Base-by-base conservation (phyloP, 2,888 invertebrate species). In the Lepeophtheirus nordmannii region DNA sequence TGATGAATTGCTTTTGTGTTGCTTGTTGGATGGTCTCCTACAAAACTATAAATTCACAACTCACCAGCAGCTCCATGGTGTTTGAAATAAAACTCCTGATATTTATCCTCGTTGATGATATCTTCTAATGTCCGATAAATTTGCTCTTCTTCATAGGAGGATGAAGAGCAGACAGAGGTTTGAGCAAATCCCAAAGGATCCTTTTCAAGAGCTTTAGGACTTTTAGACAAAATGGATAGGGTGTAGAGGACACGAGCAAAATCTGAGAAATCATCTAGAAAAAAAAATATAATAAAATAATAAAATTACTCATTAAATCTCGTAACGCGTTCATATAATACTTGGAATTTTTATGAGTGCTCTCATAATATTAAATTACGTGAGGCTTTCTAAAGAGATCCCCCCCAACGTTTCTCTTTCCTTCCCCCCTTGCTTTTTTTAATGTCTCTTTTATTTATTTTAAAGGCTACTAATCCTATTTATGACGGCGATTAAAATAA, bases 171-270 rank as follows among this genome's bases (percentile, higher is more conserved):
- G 53, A 46, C 53, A 22, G 70, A 69, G 61, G 66, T 68, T 57
- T 71, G 72, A 58, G 71, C 72, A 67, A 67, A 69, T 69, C 57
- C 71, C 69, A 22, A 46, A 12, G 38, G 17, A 22, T 40, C 58
- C 30, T 30, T 62, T 70, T 77, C 76, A 63, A 80, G 78, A 17
- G 85, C 83, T 76, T 85, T 85, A 1, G 83, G 80, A 71, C 86
- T 85, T 73, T 86, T 84, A 67, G 93, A 94, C 68, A 96, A 80
- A 73, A 85, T 87, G 10, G 93, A 89, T 66, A 96, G 79, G 0
- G 92, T 92, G 74, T 88, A 87, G 69, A 96, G 79, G 46, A 96
- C 94, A 74, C 88, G 84, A 77, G 89, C 89, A 78, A 98, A 97
- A 78, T 96, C 90, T 65, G 89, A 87, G 71, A 94, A 80, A 76